Conservation (phyloP, 2,888 invertebrate species). For the Troides helena region DNA sequence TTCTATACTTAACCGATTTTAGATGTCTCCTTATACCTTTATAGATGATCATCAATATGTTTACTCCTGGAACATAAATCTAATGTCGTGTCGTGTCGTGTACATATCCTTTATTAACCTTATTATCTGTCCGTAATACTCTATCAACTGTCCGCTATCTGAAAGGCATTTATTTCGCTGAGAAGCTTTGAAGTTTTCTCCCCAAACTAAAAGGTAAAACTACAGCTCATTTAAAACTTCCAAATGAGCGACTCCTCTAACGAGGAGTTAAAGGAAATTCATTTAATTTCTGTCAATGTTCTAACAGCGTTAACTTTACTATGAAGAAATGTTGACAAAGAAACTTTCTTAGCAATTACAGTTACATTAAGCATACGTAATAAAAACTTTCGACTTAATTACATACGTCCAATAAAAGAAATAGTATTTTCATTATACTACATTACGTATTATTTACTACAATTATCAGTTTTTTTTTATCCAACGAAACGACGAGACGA, state of each 20-base stretch:
- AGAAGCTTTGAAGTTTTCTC: constrained; percentile 21
- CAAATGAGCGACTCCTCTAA: constrained; percentile 23
- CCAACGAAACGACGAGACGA: too few species aligned
- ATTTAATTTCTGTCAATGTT: constrained; percentile 20
- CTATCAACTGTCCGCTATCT: neutral
- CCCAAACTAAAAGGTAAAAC: constrained; percentile 21
- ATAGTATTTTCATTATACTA: too few species aligned
- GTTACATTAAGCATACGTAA: neutral
- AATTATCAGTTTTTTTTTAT: too few species aligned
- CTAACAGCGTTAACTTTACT: constrained; percentile 1
- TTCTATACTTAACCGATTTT: too few species aligned
- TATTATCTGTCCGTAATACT: neutral
- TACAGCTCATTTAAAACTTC: constrained; percentile 28
- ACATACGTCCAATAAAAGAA: too few species aligned
- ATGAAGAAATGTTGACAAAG: neutral
- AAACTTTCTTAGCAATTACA: neutral
- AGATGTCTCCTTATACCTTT: too few species aligned
- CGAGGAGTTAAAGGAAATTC: constrained; percentile 21
- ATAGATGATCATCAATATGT: too few species aligned
- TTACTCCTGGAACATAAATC: too few species aligned
- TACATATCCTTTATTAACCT: neutral
- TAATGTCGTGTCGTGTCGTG: too few species aligned
- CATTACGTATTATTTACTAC: too few species aligned
- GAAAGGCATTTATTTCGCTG: neutral
- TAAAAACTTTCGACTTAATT: too few species aligned